A percentile compares a stretch with the other conserved stretches of the same genome.
These are phyloP conservation scores for Mastomys natalensis DNA, from an alignment of 2,113 vertebrate genomes.

Conservation along the genomic window DNA sequence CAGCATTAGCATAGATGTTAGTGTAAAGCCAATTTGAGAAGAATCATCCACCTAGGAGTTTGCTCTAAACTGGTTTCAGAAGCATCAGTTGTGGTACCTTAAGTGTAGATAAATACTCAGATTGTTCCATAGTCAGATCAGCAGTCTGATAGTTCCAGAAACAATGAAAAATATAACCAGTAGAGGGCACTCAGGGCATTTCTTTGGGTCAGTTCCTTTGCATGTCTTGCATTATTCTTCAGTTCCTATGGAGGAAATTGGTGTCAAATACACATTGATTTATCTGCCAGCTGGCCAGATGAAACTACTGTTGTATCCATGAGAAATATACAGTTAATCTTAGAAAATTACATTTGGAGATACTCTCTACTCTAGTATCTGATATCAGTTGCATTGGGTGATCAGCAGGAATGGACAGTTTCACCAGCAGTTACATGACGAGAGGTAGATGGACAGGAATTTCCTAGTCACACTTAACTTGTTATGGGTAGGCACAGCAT, in stretches of 20 bases:
- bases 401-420: not conserved
- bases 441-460: not conserved
- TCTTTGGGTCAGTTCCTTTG: not conserved
- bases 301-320: not conserved
- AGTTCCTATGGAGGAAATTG: not conserved
- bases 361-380: not conserved
- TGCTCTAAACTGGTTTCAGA: slow-evolving; percentile 35
- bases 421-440: not conserved
- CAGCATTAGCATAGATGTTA: not conserved
- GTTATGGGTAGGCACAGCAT: not conserved
- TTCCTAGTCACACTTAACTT: not conserved
- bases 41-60: not conserved
- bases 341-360: not conserved
- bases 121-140: not conserved
- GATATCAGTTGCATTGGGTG: not conserved
- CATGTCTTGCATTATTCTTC: not conserved
- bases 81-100: not conserved
- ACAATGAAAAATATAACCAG: not conserved
- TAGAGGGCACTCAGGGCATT: slow-evolving; percentile 64
- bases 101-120: not conserved
- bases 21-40: not conserved
- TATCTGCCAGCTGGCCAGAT: not conserved
- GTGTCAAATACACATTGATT: not conserved
- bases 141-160: not conserved
- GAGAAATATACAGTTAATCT: not conserved